Conservation (phyloP, 2,797 vertebrate genomes). For the Danio albolineatus region DNA sequence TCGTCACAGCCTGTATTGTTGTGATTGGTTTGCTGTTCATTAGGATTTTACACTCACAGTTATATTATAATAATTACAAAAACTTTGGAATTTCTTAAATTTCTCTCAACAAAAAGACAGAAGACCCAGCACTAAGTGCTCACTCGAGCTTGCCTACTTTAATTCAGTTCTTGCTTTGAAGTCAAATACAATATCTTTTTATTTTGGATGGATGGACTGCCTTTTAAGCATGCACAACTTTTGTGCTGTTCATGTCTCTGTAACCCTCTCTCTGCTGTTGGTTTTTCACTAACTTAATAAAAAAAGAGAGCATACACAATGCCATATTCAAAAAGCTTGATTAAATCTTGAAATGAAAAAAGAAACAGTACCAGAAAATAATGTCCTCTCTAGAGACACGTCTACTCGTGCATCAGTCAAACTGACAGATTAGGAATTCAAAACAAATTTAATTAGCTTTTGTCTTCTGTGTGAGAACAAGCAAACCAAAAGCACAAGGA, state of each 20-base stretch:
- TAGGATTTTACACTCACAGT: no score
- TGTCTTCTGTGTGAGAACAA: conserved; percentile 16
- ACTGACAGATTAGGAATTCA: conserved; percentile 24
- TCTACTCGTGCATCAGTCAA: conserved; percentile 14
- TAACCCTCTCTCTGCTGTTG: not conserved
- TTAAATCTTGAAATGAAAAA: not conserved
- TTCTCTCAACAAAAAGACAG: no score
- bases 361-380: not conserved
- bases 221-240: not conserved
- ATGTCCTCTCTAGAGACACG: not conserved
- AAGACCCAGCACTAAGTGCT: not conserved
- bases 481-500: not conserved
- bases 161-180: not conserved
- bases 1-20: no score
- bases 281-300: not conserved
- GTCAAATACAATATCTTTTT: not conserved
- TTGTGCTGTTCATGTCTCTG: no score
- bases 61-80: no score
- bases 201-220: not conserved
- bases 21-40: no score
- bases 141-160: not conserved
- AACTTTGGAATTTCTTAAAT: no score
- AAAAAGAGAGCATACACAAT: not conserved
- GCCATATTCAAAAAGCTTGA: not conserved
- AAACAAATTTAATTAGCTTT: conserved; percentile 24